Evolutionary conservation across 92 coral and sea anemone genomes (phyloP).

Genomic region (Hydrozoanthus gracilis): DNA sequence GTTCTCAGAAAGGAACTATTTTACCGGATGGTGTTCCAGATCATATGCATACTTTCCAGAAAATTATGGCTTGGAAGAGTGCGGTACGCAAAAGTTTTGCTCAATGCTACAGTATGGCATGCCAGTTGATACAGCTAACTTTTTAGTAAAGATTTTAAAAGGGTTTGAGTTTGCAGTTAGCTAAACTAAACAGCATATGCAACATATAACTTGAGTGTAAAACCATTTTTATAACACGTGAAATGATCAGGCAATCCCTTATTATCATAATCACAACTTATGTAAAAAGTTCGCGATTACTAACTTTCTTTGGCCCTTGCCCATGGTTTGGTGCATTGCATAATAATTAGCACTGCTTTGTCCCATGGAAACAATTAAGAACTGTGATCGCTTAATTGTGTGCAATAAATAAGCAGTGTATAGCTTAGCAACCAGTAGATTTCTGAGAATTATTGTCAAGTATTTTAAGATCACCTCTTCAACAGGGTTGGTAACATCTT

Average conservation of each 20-base stretch:
- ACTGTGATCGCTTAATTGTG: not conserved
- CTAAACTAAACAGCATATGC: not conserved
- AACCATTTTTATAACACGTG: not conserved
- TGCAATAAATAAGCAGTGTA: no score
- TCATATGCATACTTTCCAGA: slow-evolving; percentile 26
- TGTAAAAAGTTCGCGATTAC: not conserved
- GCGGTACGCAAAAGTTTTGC: not conserved
- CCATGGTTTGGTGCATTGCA: not conserved
- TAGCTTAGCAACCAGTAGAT: no score
- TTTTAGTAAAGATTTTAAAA: no score
- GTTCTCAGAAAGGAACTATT: slow-evolving; percentile 14
- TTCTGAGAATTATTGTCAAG: no score
- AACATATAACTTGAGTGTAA: not conserved
- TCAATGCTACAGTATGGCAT: no score
- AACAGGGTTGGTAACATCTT: not conserved
- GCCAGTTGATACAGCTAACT: not conserved
- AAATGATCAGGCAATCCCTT: not conserved
- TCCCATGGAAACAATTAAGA: not conserved
- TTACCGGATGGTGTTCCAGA: slow-evolving; percentile 25
- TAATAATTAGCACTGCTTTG: no score
- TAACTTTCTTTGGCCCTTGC: not conserved
- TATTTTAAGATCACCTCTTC: slow-evolving; percentile 3
- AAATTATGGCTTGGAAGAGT: slow-evolving; percentile 11
- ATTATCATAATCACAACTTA: not conserved
- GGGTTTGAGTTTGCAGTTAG: not conserved